Conservation (phyloP, 2,888 invertebrate species). For the Lypha dubia region DNA sequence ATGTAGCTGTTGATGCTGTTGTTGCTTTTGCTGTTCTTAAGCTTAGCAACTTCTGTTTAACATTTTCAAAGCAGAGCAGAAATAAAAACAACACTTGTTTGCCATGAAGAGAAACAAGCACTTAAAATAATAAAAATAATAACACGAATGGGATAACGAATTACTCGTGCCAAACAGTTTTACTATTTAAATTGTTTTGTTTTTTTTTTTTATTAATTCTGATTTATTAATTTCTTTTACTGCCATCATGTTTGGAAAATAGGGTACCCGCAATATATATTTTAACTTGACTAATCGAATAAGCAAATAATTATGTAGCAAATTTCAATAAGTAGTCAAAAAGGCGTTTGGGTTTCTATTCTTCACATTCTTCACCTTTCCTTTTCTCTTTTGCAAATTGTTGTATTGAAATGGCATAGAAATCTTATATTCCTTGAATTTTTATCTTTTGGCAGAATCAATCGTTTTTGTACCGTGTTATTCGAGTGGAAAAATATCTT, state of each 20-base stretch:
- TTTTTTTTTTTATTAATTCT: no score
- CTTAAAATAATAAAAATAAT: constrained; percentile 20
- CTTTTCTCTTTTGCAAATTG: no score
- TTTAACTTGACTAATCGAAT: not conserved
- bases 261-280: not conserved
- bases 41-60: constrained; percentile 10
- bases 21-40: constrained; percentile 3
- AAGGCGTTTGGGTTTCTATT: no score
- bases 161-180: not conserved
- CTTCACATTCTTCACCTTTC: no score
- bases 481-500: no score
- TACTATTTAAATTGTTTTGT: not conserved
- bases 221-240: constrained; percentile 23
- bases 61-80: constrained; percentile 36
- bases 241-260: not conserved
- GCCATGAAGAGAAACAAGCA: constrained; percentile 48
- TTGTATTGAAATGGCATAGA: no score
- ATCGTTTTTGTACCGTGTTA: no score
- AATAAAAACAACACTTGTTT: constrained; percentile 32
- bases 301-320: not conserved
- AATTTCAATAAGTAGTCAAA: no score
- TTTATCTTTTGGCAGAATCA: no score
- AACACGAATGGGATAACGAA: not conserved
- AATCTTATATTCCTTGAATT: no score
- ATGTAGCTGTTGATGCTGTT: constrained; percentile 19